phyloP scores from a whole-genome alignment of 2,888 invertebrate genomes.

The Chymomyza amoena region DNA sequence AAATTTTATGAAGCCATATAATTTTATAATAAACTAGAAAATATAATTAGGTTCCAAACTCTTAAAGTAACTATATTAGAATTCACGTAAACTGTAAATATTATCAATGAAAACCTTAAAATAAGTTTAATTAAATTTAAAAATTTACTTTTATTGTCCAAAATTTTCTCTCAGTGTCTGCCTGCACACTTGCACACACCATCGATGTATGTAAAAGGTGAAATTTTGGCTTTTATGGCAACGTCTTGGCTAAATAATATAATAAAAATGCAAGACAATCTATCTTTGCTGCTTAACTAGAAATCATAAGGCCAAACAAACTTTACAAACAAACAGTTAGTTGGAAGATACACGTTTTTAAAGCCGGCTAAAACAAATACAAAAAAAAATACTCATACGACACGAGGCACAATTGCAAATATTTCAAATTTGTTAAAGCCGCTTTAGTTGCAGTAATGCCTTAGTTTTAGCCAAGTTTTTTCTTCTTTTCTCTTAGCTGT shows the following conservation, averaged over 20 bases:
- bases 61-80: too few relatives aligned
- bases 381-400: constrained; percentile 64
- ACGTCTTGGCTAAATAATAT: constrained; percentile 32
- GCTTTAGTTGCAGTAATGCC: neutral
- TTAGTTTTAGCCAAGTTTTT: constrained; percentile 5
- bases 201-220: constrained; percentile 45
- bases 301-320: constrained; percentile 35
- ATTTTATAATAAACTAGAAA: too few relatives aligned
- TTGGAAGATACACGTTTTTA: neutral
- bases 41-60: too few relatives aligned
- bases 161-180: neutral
- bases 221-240: constrained; percentile 43
- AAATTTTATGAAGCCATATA: too few relatives aligned
- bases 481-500: neutral
- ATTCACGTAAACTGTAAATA: too few relatives aligned
- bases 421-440: neutral
- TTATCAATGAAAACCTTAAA: too few relatives aligned
- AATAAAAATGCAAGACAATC: constrained; percentile 37
- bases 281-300: constrained; percentile 19
- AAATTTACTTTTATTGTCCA: neutral
- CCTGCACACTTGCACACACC: neutral
- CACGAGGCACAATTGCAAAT: constrained; percentile 37
- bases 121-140: too few relatives aligned
- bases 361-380: constrained; percentile 35
- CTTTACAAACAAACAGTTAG: too few relatives aligned